Evolutionary conservation across 2,797 vertebrate species (phyloP).

Genomic region (Rhinogobio ventralis): DNA sequence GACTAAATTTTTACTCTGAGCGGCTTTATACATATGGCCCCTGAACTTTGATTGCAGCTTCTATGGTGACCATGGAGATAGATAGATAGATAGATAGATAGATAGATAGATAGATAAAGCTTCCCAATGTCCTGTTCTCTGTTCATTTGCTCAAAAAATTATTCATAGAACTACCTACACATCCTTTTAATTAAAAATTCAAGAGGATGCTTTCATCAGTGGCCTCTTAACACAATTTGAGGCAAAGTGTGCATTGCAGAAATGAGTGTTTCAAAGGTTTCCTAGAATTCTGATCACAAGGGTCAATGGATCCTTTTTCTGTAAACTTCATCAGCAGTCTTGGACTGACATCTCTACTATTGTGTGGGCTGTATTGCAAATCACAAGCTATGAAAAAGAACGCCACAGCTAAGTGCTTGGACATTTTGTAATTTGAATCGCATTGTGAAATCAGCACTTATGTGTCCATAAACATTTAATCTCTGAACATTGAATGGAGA

Average conservation of each 20-base stretch:
- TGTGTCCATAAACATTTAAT: background rate
- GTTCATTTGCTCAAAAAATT: conserved; percentile 2
- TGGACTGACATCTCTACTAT: background rate
- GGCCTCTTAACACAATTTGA: background rate
- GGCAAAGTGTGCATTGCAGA: background rate
- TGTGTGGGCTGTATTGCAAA: background rate
- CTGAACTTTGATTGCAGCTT: background rate
- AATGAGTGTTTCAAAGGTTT: background rate
- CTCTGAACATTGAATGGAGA: background rate
- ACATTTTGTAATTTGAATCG: background rate
- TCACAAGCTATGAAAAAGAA: background rate
- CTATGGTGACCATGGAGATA: conserved; percentile 19
- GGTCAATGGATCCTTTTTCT: background rate
- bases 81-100: no score
- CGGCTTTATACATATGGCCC: no score
- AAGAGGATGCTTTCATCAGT: background rate
- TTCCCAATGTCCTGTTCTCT: conserved; percentile 12
- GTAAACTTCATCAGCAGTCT: background rate
- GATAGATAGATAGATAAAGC: conserved; percentile 1
- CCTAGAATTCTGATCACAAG: background rate
- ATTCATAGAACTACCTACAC: conserved; percentile 25
- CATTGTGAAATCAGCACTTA: conserved; percentile 29
- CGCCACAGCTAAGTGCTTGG: background rate
- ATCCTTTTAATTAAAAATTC: background rate
- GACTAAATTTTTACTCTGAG: no score